These are phyloP conservation scores for Platorchestia sp. DNA, from an alignment of 1,140 invertebrate species.

Conservation along the genomic window DNA sequence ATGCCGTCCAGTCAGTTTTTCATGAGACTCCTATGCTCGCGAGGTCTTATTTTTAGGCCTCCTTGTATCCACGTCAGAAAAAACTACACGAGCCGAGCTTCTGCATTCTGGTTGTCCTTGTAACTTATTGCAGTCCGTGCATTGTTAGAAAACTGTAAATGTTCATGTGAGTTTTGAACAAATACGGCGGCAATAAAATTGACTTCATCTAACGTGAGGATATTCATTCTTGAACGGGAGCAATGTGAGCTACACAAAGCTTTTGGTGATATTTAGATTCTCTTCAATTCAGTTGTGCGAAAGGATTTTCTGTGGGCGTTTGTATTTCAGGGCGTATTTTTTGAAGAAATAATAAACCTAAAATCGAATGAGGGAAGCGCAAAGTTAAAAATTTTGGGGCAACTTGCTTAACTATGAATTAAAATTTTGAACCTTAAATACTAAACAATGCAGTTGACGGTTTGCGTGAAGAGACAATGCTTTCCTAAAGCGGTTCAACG, in stretches of 20 bases:
- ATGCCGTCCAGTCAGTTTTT: slow-evolving; percentile 4
- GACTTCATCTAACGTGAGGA: not conserved
- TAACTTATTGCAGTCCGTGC: not conserved
- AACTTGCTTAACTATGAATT: not conserved
- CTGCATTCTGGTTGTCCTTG: not conserved
- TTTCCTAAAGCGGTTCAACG: not conserved
- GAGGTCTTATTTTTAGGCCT: not conserved
- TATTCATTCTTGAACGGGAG: not conserved
- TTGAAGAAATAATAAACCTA: not conserved
- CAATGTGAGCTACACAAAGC: not conserved
- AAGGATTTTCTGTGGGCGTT: not conserved
- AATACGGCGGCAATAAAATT: not conserved
- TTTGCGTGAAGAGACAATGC: not conserved
- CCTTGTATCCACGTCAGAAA: not conserved
- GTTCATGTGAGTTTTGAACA: not conserved
- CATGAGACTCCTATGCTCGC: not conserved
- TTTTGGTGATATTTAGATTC: not conserved
- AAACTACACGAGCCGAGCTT: not conserved
- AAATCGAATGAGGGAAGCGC: not conserved
- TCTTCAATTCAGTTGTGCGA: not conserved
- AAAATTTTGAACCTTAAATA: not conserved
- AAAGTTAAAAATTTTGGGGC: not conserved
- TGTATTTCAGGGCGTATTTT: not conserved
- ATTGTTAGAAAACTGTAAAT: not conserved
- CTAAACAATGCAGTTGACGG: not conserved